These are phyloP conservation scores for Dichetophora obliterata DNA, from an alignment of 2,888 invertebrate genomes.

Conservation along the genomic window DNA sequence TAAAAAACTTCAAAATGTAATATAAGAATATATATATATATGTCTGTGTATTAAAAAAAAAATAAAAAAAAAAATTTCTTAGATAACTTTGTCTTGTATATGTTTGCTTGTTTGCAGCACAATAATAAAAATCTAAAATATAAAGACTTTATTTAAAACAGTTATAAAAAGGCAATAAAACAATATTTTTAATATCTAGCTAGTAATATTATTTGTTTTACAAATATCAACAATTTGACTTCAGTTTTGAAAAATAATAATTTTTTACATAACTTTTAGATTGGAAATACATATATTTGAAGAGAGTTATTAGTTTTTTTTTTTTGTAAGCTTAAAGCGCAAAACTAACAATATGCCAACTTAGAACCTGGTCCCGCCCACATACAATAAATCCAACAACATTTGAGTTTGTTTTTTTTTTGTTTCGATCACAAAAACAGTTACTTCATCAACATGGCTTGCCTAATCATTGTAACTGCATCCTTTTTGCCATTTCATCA, in stretches of 20 bases:
- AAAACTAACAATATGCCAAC: too few species aligned
- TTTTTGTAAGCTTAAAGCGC: too few species aligned
- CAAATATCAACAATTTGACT: neutral
- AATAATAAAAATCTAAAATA: conserved; percentile 31
- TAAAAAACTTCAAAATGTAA: neutral
- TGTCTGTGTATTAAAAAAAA: neutral
- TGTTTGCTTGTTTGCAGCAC: conserved; percentile 9
- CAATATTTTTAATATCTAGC: neutral
- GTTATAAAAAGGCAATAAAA: neutral
- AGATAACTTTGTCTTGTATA: conserved; percentile 3
- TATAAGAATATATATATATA: neutral
- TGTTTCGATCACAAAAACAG: too few species aligned
- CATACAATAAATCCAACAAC: too few species aligned
- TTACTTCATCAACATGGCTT: too few species aligned
- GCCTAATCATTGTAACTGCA: too few species aligned
- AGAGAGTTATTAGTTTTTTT: too few species aligned
- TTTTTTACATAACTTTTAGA: neutral
- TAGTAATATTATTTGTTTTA: neutral
- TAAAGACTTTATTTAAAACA: neutral
- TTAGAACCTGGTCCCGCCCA: too few species aligned
- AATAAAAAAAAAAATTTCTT: neutral
- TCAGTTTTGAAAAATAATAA: neutral
- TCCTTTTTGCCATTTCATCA: too few species aligned
- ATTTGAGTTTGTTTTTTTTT: too few species aligned
- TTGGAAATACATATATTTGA: neutral